Conservation (phyloP, 2,113 vertebrate genomes). For the Hemichromis elongatus region DNA sequence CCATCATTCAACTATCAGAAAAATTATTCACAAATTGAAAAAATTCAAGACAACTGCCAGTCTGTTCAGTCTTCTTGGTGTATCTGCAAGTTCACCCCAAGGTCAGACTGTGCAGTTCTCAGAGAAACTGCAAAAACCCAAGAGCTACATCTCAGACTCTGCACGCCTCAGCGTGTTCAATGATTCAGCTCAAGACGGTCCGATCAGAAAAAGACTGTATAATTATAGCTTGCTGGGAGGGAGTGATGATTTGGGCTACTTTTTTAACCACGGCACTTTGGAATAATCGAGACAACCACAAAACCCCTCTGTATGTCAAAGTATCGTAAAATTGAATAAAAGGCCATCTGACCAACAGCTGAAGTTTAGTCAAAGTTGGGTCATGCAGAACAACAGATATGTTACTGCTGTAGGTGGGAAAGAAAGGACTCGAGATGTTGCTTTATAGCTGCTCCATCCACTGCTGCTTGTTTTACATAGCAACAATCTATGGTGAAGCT, state of each 20-base stretch:
- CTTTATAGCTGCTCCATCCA: too few relatives aligned
- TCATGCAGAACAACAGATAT: accelerated
- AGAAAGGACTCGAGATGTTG: neutral
- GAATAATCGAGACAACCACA: neutral
- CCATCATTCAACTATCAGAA: neutral
- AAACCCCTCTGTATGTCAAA: neutral
- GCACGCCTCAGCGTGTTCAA: neutral
- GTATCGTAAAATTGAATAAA: neutral
- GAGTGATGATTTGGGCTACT: neutral
- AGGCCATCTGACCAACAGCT: neutral
- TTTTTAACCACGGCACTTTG: neutral
- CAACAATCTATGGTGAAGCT: too few relatives aligned
- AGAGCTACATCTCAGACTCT: neutral
- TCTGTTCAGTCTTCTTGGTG: neutral
- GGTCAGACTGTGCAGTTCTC: neutral
- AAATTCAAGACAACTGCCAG: neutral
- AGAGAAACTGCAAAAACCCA: neutral
- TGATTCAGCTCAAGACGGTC: neutral
- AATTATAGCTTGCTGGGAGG: neutral
- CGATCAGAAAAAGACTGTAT: neutral
- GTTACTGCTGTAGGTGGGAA: neutral
- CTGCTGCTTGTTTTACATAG: too few relatives aligned
- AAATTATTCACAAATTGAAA: neutral
- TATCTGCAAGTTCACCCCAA: neutral
- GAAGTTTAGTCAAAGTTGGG: neutral